Percentiles rank a stretch among this genome's conserved stretches.
These are phyloP conservation scores for Ammospiza maritima DNA, from an alignment of 2,797 vertebrate genomes.

Conservation along the genomic window DNA sequence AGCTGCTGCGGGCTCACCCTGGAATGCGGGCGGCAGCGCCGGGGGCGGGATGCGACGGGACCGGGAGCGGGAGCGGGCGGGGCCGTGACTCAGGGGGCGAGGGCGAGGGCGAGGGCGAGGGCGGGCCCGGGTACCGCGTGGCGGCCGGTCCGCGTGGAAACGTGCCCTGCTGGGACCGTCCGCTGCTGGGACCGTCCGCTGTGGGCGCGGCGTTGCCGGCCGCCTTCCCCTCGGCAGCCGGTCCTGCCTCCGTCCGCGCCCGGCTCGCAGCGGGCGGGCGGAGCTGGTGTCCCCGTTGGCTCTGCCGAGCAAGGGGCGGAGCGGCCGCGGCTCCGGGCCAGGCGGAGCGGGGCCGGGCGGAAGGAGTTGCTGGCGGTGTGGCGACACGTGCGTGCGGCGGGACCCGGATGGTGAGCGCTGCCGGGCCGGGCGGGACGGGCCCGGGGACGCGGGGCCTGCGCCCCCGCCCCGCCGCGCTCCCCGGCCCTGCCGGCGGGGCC, in stretches of 20 bases:
- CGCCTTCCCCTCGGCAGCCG: neutral
- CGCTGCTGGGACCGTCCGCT: too few species aligned
- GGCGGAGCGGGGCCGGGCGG: too few species aligned
- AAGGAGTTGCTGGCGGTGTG: neutral
- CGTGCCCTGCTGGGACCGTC: neutral
- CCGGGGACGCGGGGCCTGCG: too few species aligned
- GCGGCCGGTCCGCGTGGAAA: neutral
- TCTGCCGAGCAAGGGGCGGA: neutral
- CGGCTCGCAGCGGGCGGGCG: neutral
- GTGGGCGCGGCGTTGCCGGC: neutral
- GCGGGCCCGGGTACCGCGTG: neutral
- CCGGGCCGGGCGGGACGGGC: neutral
- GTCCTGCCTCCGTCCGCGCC: accelerated
- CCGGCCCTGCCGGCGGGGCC: neutral
- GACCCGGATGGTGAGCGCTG: neutral
- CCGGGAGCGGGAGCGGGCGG: neutral
- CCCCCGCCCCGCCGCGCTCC: neutral
- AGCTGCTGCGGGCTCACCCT: neutral
- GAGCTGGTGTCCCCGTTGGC: neutral
- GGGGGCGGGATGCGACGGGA: neutral
- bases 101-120: too few species aligned
- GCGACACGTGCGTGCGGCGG: neutral
- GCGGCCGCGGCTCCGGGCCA: neutral
- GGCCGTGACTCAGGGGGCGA: neutral
- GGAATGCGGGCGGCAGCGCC: neutral